Conservation (phyloP, 2,797 vertebrate species). For the Leptatherina wallacei region DNA sequence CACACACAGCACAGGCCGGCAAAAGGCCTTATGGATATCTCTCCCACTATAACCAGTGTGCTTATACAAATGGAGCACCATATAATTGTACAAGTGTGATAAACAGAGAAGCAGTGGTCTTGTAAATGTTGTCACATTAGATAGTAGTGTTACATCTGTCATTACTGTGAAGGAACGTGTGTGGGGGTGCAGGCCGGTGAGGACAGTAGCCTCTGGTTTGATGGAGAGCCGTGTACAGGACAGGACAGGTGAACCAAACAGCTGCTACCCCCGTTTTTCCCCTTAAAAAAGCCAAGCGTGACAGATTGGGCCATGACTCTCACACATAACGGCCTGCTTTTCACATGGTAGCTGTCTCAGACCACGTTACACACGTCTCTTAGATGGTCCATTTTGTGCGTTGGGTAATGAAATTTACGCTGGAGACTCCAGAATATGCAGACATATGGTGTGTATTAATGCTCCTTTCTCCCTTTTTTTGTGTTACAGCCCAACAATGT, state of each 20-base stretch:
- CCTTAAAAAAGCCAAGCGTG: conserved; percentile 69
- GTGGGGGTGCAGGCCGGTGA: conserved; percentile 44
- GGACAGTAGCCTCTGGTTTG: conserved; percentile 65
- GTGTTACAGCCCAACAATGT: conserved; percentile 39
- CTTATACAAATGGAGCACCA: conserved; percentile 68
- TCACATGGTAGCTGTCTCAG: conserved; percentile 82
- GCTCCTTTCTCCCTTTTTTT: conserved; percentile 50
- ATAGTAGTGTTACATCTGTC: conserved; percentile 68
- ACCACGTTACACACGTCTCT: conserved; percentile 75
- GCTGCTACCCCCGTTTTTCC: conserved; percentile 74
- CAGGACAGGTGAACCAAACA: conserved; percentile 82
- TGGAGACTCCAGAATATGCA: conserved; percentile 70
- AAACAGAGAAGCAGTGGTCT: conserved; percentile 64
- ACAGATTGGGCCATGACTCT: conserved; percentile 77
- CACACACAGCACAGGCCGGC: conserved; percentile 1
- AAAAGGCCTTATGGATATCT: conserved; percentile 56
- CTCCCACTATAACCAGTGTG: conserved; percentile 41
- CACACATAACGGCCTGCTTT: conserved; percentile 72
- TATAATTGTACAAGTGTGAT: conserved; percentile 74
- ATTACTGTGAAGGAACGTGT: conserved; percentile 60
- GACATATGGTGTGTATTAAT: conserved; percentile 82
- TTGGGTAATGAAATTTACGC: conserved; percentile 79
- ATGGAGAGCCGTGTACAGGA: conserved; percentile 79
- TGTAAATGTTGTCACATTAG: conserved; percentile 73
- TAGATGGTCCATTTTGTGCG: conserved; percentile 68